phyloP scores from a whole-genome alignment of 37 sponge, comb jelly and placozoan genomes.

The Oscarella lobularis region DNA sequence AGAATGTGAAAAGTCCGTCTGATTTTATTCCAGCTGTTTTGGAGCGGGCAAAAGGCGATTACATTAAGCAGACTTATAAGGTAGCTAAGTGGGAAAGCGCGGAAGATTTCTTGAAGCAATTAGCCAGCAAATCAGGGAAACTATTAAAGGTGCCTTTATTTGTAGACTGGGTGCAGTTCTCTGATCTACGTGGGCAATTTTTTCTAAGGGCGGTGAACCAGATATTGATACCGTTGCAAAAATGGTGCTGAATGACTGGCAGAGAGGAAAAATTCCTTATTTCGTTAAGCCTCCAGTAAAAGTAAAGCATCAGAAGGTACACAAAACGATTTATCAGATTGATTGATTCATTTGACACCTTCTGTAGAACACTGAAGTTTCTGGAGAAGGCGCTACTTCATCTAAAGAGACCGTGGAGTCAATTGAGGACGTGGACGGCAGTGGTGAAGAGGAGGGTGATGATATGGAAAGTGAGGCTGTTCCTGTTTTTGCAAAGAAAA shows the following conservation, averaged over 20 bases:
- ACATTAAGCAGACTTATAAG: slow-evolving; percentile 66
- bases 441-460: neutral
- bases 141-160: slow-evolving; percentile 60
- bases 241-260: slow-evolving; percentile 91
- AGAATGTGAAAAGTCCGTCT: slow-evolving; percentile 74
- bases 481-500: too few relatives aligned
- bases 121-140: slow-evolving; percentile 58
- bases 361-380: neutral
- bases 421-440: neutral
- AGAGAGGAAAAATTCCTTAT: slow-evolving; percentile 90
- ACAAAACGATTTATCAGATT: neutral
- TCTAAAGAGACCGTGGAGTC: neutral
- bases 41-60: slow-evolving; percentile 70
- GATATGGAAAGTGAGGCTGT: neutral
- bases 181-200: neutral
- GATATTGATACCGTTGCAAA: slow-evolving; percentile 79
- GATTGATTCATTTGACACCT: too few relatives aligned
- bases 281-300: slow-evolving; percentile 70
- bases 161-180: neutral
- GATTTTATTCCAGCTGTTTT: slow-evolving; percentile 81
- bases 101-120: slow-evolving; percentile 67
- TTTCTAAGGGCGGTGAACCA: slow-evolving; percentile 74
- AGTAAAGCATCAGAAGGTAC: neutral
- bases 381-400: neutral
- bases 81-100: slow-evolving; percentile 58